Evolutionary conservation across 2,113 vertebrate species (phyloP).

Genomic region (Peromyscus maniculatus): DNA sequence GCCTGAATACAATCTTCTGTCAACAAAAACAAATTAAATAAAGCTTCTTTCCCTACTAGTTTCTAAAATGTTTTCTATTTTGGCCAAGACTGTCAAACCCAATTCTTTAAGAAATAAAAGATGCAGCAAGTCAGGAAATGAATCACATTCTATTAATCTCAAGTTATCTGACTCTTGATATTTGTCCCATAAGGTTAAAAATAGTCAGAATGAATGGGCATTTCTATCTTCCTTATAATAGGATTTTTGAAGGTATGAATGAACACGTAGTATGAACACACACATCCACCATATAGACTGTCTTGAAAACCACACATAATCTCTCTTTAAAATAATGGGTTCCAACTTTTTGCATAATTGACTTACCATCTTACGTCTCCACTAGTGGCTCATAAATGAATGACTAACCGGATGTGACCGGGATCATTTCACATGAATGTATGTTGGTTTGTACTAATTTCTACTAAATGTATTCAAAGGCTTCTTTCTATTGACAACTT

Average conservation of each 20-base stretch:
- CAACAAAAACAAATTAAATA: constrained; percentile 18
- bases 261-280: not conserved
- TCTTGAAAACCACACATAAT: constrained; percentile 53
- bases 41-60: not conserved
- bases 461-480: constrained; percentile 67
- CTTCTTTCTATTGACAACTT: constrained; percentile 78
- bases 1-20: constrained; percentile 64
- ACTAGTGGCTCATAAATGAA: constrained; percentile 59
- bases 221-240: constrained; percentile 9
- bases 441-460: constrained; percentile 66
- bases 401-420: constrained; percentile 69
- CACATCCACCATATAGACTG: not conserved
- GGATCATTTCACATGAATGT: constrained; percentile 67
- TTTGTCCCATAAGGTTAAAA: constrained; percentile 12
- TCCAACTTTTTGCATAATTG: constrained; percentile 44
- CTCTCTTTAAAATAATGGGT: constrained; percentile 36
- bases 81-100: not conserved
- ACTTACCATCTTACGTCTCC: constrained; percentile 48
- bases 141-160: constrained; percentile 7
- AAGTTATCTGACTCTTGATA: constrained; percentile 51
- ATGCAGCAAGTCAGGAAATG: constrained; percentile 25
- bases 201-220: not conserved
- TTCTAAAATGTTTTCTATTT: constrained; percentile 30
- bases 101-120: constrained; percentile 62
- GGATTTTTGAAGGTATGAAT: constrained; percentile 17